A percentile compares a stretch with the other conserved stretches of the same genome.
Conservation (phyloP, 2,797 vertebrate species). For the Diglossa cyanea region DNA sequence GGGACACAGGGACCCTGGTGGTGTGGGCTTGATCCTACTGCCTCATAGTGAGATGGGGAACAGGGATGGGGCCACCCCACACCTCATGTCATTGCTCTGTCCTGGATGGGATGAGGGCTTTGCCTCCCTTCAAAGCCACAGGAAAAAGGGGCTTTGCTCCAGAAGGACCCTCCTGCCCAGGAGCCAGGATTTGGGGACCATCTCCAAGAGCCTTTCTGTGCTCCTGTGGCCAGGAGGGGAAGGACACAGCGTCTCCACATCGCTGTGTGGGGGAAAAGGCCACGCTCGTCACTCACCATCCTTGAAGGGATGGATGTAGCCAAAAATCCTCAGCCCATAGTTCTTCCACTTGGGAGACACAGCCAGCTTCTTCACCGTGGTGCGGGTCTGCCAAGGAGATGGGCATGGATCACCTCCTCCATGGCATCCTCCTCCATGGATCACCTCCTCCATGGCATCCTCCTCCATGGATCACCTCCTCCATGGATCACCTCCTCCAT, state of each 20-base stretch:
- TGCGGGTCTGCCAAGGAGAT: constrained; percentile 81
- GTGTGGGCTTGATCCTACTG: rapidly evolving
- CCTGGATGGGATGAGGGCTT: background rate
- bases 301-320: constrained; percentile 94
- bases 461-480: background rate
- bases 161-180: background rate
- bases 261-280: background rate
- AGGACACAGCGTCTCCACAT: rapidly evolving
- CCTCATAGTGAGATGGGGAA: rapidly evolving
- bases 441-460: background rate
- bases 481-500: rapidly evolving
- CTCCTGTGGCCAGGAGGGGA: rapidly evolving
- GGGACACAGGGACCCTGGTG: rapidly evolving
- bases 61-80: background rate
- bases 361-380: constrained; percentile 91
- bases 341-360: constrained; percentile 99
- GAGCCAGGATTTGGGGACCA: background rate
- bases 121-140: background rate
- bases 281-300: constrained; percentile 80
- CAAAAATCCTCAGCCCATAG: constrained; percentile 94
- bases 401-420: rapidly evolving
- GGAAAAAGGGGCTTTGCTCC: background rate
- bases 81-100: rapidly evolving
- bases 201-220: background rate
- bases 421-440: rapidly evolving